Percentiles rank a stretch among this genome's conserved stretches.
These are phyloP conservation scores for Pogonocherus hispidulus DNA, from an alignment of 2,888 invertebrate species.

Conservation along the genomic window DNA sequence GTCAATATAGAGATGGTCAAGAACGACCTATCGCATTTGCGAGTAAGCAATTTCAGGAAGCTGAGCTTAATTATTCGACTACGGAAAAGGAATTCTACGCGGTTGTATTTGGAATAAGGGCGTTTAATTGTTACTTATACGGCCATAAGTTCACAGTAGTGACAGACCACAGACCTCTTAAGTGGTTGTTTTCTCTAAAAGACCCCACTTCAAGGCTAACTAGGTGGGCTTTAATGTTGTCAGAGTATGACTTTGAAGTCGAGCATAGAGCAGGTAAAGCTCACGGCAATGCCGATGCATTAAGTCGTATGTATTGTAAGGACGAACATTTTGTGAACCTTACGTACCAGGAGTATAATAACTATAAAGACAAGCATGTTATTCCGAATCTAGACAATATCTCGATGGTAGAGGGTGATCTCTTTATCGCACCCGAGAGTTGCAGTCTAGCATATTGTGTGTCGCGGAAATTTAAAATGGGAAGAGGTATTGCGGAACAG, in stretches of 20 bases:
- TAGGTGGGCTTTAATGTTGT: slow-evolving; percentile 38
- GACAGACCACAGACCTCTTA: slow-evolving; percentile 16
- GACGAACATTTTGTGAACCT: slow-evolving; percentile 13
- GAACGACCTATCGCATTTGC: slow-evolving; percentile 40
- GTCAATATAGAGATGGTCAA: slow-evolving; percentile 35
- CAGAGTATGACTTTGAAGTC: slow-evolving; percentile 37
- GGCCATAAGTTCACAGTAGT: background rate
- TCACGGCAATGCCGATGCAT: slow-evolving; percentile 28
- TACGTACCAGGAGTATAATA: slow-evolving; percentile 9
- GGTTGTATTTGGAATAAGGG: background rate
- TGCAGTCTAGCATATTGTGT: too few relatives aligned
- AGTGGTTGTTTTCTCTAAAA: slow-evolving; percentile 38
- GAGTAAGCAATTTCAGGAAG: slow-evolving; percentile 31
- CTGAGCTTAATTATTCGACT: background rate
- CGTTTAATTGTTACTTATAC: slow-evolving; percentile 9
- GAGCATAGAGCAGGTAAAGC: slow-evolving; percentile 37
- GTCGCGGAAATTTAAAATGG: too few relatives aligned
- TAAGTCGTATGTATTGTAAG: slow-evolving; percentile 1
- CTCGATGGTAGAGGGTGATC: background rate
- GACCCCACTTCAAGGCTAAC: slow-evolving; percentile 37
- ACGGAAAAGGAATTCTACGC: background rate
- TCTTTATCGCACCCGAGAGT: background rate
- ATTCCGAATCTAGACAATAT: background rate
- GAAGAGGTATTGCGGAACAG: too few relatives aligned
- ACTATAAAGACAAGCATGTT: background rate